phyloP scores from a whole-genome alignment of 1,140 invertebrate genomes.

The Cryptotermes secundus region DNA sequence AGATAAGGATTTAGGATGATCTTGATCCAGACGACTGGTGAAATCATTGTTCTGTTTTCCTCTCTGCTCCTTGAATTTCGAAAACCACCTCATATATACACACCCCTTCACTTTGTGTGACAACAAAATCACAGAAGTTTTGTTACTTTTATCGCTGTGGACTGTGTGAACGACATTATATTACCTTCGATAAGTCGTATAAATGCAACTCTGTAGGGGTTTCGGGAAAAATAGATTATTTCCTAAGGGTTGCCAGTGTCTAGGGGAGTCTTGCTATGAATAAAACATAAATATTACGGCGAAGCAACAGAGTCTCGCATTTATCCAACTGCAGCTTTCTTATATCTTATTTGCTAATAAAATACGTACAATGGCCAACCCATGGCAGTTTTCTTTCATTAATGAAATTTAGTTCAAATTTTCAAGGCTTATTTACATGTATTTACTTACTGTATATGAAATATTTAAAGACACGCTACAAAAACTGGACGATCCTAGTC shows the following conservation, averaged over 20 bases:
- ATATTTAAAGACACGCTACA: no score
- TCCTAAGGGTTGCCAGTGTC: neutral
- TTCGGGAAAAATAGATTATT: slow-evolving; percentile 2
- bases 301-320: neutral
- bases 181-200: neutral
- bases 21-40: neutral
- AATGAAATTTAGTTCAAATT: neutral
- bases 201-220: neutral
- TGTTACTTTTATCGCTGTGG: neutral
- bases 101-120: neutral
- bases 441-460: no score
- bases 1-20: neutral
- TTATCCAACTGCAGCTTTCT: neutral
- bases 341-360: slow-evolving; percentile 10
- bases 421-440: no score
- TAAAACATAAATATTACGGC: slow-evolving; percentile 2
- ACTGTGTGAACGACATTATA: neutral
- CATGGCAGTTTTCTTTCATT: neutral
- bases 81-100: neutral
- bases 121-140: slow-evolving; percentile 2
- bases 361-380: neutral
- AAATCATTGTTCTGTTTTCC: neutral
- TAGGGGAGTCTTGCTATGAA: neutral
- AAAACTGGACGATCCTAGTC: no score
- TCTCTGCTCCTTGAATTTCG: neutral